These are phyloP conservation scores for Luehdorfia chinensis DNA, from an alignment of 1,140 invertebrate species.

Conservation along the genomic window DNA sequence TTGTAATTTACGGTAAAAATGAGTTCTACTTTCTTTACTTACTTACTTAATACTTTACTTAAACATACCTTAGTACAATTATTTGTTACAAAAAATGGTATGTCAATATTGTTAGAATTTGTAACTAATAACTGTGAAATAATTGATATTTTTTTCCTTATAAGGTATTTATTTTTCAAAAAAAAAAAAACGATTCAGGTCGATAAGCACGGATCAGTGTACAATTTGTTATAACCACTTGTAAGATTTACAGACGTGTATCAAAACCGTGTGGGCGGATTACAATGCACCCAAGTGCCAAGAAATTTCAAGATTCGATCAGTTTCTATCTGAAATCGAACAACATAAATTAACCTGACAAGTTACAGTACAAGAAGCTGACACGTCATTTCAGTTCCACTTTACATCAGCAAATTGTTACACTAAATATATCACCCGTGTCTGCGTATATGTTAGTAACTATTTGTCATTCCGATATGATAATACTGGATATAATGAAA, in stretches of 20 bases:
- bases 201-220: conserved; percentile 3
- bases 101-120: too few species aligned
- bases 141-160: too few species aligned
- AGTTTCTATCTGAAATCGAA: conserved; percentile 14
- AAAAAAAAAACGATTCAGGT: too few species aligned
- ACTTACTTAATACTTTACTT: too few species aligned
- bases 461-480: conserved; percentile 63
- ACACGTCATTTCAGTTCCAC: conserved; percentile 19
- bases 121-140: too few species aligned
- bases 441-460: conserved; percentile 37
- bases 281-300: conserved; percentile 11
- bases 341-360: conserved; percentile 21
- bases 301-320: conserved; percentile 12
- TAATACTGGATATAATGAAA: conserved; percentile 39
- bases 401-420: conserved; percentile 27
- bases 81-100: too few species aligned
- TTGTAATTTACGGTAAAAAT: too few species aligned
- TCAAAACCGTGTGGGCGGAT: conserved; percentile 10
- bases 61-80: too few species aligned
- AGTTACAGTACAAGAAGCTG: conserved; percentile 26
- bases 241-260: conserved; percentile 11
- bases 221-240: conserved; percentile 6
- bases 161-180: too few species aligned
- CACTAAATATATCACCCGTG: conserved; percentile 25
- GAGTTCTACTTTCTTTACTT: too few species aligned